Conservation (phyloP, 2,797 vertebrate genomes). For the Sparidentex hasta region DNA sequence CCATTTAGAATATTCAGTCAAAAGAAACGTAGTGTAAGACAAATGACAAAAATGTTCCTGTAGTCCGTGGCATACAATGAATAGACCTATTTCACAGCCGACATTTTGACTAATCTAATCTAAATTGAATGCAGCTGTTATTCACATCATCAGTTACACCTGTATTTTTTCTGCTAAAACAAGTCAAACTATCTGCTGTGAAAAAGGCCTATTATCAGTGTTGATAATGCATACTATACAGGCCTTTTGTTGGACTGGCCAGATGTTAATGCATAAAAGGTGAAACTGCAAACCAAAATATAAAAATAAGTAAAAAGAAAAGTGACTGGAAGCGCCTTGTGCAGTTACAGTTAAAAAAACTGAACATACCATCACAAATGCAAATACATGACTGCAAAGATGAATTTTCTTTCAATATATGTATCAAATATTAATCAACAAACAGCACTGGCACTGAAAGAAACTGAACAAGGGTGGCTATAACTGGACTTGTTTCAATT, state of each 20-base stretch:
- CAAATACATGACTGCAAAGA: background rate
- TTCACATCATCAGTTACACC: background rate
- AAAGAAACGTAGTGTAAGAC: background rate
- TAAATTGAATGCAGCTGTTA: background rate
- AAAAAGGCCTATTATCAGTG: background rate
- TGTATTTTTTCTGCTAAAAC: background rate
- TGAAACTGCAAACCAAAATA: background rate
- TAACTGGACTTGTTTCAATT: no score
- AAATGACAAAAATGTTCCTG: background rate
- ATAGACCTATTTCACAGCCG: background rate
- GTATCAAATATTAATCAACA: background rate
- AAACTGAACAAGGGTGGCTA: background rate
- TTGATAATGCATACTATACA: background rate
- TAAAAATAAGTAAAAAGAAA: background rate
- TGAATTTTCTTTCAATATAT: background rate
- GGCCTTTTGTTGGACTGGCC: background rate
- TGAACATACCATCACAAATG: background rate
- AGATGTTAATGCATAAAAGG: no score
- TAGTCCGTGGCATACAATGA: background rate
- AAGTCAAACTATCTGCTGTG: background rate
- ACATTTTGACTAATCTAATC: background rate
- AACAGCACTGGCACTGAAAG: background rate
- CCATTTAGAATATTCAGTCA: conserved; percentile 5
- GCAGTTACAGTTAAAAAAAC: background rate
- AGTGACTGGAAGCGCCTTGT: background rate